These are phyloP conservation scores for Vanessa atalanta DNA, from an alignment of 1,140 invertebrate genomes.

Conservation along the genomic window DNA sequence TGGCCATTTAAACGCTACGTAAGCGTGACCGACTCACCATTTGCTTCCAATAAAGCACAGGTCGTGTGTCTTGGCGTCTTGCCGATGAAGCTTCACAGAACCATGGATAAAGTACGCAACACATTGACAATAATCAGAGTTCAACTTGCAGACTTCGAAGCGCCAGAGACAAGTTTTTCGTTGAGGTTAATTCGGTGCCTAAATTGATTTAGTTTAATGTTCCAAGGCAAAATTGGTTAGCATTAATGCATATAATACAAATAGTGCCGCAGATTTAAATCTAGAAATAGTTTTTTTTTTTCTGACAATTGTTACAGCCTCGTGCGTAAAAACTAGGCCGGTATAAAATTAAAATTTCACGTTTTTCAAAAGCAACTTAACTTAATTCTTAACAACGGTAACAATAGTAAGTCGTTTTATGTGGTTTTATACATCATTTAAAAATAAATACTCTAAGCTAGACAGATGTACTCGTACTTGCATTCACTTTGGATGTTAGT, in stretches of 20 bases:
- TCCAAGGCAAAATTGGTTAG: no score
- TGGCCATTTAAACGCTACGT: slow-evolving; percentile 44
- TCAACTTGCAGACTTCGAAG: not conserved
- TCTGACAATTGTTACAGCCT: no score
- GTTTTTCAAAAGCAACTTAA: no score
- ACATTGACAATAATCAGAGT: not conserved
- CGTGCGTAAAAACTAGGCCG: no score
- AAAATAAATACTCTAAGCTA: not conserved
- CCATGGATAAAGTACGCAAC: not conserved
- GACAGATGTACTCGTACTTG: not conserved
- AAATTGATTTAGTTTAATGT: no score
- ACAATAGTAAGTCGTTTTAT: no score
- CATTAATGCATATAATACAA: no score
- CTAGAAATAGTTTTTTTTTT: no score
- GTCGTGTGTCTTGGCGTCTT: slow-evolving; percentile 30
- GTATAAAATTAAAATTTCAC: no score
- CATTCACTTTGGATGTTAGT: slow-evolving; percentile 13
- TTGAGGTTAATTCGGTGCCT: no score
- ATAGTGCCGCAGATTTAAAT: no score
- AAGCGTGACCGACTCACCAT: slow-evolving; percentile 48
- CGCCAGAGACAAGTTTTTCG: not conserved
- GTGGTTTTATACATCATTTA: slow-evolving; percentile 1
- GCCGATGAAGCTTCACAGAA: slow-evolving; percentile 34
- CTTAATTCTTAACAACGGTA: no score
- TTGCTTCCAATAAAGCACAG: slow-evolving; percentile 40